Conservation (phyloP, 2,888 invertebrate genomes). For the Leptinotarsa haldemani region DNA sequence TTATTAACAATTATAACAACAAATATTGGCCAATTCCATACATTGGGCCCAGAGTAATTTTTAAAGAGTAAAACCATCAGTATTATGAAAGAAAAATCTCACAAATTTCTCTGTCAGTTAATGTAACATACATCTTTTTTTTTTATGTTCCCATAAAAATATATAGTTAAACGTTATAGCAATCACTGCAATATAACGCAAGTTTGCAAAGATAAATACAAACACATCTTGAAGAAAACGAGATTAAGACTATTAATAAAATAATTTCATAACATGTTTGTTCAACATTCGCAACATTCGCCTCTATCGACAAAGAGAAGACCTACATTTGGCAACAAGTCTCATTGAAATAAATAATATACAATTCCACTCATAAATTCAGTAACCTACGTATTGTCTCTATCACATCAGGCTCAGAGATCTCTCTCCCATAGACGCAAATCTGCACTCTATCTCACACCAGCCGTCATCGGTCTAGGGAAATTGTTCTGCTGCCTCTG, state of each 20-base stretch:
- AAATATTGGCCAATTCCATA: conserved; percentile 1
- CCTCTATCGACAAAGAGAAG: conserved; percentile 7
- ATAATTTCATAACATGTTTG: conserved; percentile 26
- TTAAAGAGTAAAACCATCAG: neutral
- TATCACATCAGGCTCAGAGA: conserved; percentile 57
- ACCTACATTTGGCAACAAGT: conserved; percentile 1
- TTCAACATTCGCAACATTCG: conserved; percentile 7
- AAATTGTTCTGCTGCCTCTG: conserved; percentile 66
- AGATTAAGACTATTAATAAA: conserved; percentile 38
- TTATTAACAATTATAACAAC: neutral
- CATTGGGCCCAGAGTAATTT: neutral
- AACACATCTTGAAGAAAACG: conserved; percentile 11
- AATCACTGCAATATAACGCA: neutral
- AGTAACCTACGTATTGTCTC: conserved; percentile 18
- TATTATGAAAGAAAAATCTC: neutral
- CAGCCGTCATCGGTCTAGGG: conserved; percentile 62
- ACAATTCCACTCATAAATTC: conserved; percentile 11
- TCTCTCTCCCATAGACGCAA: conserved; percentile 59
- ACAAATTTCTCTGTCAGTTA: conserved; percentile 47
- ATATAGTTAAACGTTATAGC: conserved; percentile 21
- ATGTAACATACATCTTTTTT: conserved; percentile 56
- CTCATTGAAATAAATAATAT: conserved; percentile 28
- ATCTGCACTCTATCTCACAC: conserved; percentile 58
- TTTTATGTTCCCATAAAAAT: conserved; percentile 37
- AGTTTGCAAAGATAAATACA: conserved; percentile 12